phyloP scores from a whole-genome alignment of 23 tunicate genomes.

The Ciona savignyi region DNA sequence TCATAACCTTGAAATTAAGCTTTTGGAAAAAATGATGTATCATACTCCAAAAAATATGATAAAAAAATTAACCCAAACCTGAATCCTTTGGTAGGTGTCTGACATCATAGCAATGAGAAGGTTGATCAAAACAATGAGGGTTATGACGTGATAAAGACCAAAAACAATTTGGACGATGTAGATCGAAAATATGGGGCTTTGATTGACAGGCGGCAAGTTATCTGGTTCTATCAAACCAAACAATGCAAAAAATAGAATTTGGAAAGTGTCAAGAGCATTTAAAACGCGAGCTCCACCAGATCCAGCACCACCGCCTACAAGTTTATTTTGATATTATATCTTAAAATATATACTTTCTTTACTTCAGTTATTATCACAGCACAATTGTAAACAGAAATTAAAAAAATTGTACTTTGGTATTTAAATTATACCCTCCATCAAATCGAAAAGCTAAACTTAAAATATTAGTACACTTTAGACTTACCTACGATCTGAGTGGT shows the following conservation, averaged over 20 bases:
- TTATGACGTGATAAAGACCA: constrained; percentile 81
- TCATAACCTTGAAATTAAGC: no score
- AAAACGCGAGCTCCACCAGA: constrained; percentile 12
- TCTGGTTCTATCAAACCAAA: constrained; percentile 91
- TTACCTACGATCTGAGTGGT: constrained; percentile 54
- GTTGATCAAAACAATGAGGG: constrained; percentile 81
- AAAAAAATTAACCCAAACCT: constrained; percentile 44
- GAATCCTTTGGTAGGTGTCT: constrained; percentile 87
- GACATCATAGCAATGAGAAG: constrained; percentile 98
- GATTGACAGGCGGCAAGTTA: constrained; percentile 71
- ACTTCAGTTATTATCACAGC: neutral
- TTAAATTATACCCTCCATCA: no score
- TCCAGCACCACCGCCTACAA: neutral
- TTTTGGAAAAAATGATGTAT: no score
- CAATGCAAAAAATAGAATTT: constrained; percentile 81
- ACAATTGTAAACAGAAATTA: neutral
- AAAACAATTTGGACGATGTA: constrained; percentile 82
- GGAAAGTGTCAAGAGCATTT: constrained; percentile 77
- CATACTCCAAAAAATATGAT: no score
- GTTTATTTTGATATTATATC: no score
- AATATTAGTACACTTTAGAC: no score
- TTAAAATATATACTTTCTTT: neutral
- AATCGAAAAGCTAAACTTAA: no score
- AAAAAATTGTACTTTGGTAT: no score
- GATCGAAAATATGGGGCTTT: constrained; percentile 51